Conservation (phyloP, 1,140 invertebrate species). For the Zaprionus ghesquierei region DNA sequence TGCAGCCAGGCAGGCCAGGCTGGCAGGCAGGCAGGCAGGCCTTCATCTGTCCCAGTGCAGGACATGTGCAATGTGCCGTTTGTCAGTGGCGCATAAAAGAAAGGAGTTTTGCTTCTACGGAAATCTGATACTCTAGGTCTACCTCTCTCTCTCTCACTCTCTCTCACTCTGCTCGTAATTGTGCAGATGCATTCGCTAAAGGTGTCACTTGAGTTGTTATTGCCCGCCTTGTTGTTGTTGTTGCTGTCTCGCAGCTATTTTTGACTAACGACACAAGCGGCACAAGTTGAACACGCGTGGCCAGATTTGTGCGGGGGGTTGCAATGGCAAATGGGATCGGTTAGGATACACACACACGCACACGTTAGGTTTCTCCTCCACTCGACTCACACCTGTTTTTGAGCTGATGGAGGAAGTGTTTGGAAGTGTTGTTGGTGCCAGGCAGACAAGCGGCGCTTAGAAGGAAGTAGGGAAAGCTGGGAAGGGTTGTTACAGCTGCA, state of each 20-base stretch:
- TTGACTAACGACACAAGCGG: constrained; percentile 60
- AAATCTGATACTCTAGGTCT: constrained; percentile 67
- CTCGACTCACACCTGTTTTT: constrained; percentile 32
- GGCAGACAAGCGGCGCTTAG: not conserved
- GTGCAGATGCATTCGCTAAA: constrained; percentile 76
- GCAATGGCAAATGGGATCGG: not conserved
- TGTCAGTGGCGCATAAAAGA: constrained; percentile 80
- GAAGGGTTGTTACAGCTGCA: constrained; percentile 28
- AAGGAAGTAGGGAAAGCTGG: not conserved
- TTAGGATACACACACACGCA: not conserved
- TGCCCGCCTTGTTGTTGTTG: constrained; percentile 11
- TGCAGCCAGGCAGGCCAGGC: constrained; percentile 26
- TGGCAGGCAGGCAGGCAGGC: constrained; percentile 35
- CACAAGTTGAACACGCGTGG: constrained; percentile 72
- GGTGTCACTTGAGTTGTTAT: constrained; percentile 71
- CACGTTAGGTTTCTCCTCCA: not conserved
- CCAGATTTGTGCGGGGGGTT: constrained; percentile 45
- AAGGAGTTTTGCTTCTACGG: constrained; percentile 71
- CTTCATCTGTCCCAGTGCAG: constrained; percentile 33
- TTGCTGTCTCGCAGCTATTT: constrained; percentile 53
- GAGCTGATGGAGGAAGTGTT: constrained; percentile 3
- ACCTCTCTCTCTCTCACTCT: not conserved
- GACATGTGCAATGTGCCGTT: constrained; percentile 79
- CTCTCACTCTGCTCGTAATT: constrained; percentile 61
- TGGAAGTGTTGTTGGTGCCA: not conserved